Evolutionary conservation across 2,113 vertebrate genomes (phyloP).

Genomic region (Coryphaenoides rupestris): DNA sequence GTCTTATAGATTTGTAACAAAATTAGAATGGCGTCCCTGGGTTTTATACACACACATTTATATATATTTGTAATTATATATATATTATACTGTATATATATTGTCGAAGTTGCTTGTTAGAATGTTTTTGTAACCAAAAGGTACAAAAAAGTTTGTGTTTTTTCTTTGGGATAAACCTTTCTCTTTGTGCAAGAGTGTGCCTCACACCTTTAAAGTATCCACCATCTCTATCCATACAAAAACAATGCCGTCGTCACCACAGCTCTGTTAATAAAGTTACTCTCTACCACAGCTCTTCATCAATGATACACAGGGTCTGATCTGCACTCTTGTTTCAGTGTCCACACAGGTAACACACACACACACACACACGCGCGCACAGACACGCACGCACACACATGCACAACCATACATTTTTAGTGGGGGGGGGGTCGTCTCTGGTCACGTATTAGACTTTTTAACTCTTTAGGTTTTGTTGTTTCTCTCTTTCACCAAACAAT

Average conservation of each 20-base stretch:
- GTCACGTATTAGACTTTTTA: not conserved
- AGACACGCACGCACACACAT: not conserved
- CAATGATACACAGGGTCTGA: conserved; percentile 61
- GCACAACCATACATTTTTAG: conserved; percentile 5
- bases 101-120: conserved; percentile 38
- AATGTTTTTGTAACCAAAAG: conserved; percentile 40
- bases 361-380: not conserved
- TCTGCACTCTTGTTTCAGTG: conserved; percentile 35
- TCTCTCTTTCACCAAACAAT: not conserved
- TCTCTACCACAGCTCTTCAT: not conserved
- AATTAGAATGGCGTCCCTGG: conserved; percentile 53
- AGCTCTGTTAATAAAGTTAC: conserved; percentile 6
- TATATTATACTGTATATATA: conserved; percentile 54
- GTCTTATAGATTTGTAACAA: conserved; percentile 46
- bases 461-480: conserved; percentile 1
- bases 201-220: conserved; percentile 32
- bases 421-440: too few relatives aligned
- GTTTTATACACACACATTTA: conserved; percentile 54
- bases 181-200: conserved; percentile 43
- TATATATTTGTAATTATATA: conserved; percentile 48
- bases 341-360: conserved; percentile 29
- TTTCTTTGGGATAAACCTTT: conserved; percentile 63
- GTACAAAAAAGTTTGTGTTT: conserved; percentile 52
- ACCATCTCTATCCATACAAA: too few relatives aligned
- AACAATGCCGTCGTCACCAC: conserved; percentile 1